Evolutionary conservation across 2,888 invertebrate genomes (phyloP).

Genomic region (Agrotis puta): DNA sequence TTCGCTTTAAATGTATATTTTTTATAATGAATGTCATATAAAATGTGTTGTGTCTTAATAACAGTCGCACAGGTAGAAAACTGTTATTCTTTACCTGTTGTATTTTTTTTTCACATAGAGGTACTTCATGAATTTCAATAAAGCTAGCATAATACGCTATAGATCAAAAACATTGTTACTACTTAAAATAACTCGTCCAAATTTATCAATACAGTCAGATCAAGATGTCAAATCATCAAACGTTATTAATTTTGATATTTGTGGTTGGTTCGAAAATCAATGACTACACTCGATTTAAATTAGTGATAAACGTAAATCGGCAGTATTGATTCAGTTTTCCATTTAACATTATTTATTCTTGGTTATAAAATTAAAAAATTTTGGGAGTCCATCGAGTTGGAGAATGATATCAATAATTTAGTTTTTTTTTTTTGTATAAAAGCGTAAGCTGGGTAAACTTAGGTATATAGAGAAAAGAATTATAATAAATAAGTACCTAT

Average conservation of each 20-base stretch:
- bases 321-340: too few relatives aligned
- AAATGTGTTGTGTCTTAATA: background rate
- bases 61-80: background rate
- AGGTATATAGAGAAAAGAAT: too few relatives aligned
- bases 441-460: background rate
- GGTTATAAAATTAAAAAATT: background rate
- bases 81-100: too few relatives aligned
- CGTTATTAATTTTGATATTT: slow-evolving; percentile 13
- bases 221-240: slow-evolving; percentile 12
- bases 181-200: slow-evolving; percentile 5
- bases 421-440: too few relatives aligned
- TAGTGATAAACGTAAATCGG: too few relatives aligned
- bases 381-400: background rate
- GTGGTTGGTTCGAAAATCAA: background rate
- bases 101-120: background rate
- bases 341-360: too few relatives aligned
- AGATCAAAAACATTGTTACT: slow-evolving; percentile 4
- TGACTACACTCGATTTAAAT: background rate
- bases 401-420: background rate
- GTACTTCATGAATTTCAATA: slow-evolving; percentile 9
- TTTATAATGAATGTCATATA: background rate
- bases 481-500: background rate
- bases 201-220: slow-evolving; percentile 1
- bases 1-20: too few relatives aligned
- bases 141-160: background rate